Conservation (phyloP, 2,888 invertebrate genomes). For the Physocephala rufipes region DNA sequence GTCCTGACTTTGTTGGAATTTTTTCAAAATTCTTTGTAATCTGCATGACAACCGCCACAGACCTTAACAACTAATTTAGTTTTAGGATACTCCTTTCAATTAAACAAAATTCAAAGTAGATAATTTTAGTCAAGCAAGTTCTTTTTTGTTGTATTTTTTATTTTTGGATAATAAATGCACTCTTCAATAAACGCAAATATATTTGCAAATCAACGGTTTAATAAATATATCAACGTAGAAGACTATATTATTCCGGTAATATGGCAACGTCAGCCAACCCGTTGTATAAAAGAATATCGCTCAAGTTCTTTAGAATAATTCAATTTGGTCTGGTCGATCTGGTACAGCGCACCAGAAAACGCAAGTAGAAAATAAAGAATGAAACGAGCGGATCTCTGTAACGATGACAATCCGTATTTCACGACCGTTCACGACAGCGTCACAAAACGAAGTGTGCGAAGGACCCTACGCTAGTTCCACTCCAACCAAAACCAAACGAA, state of each 20-base stretch:
- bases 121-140: too few species aligned
- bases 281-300: slow-evolving; percentile 27
- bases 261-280: slow-evolving; percentile 30
- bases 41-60: slow-evolving; percentile 26
- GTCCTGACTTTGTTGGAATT: not conserved
- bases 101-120: not conserved
- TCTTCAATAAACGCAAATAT: not conserved
- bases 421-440: slow-evolving; percentile 44
- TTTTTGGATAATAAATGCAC: not conserved
- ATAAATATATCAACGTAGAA: not conserved
- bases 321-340: slow-evolving; percentile 25
- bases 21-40: slow-evolving; percentile 6
- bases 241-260: slow-evolving; percentile 4
- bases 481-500: slow-evolving; percentile 36
- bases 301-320: slow-evolving; percentile 1
- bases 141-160: not conserved
- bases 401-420: slow-evolving; percentile 23
- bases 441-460: slow-evolving; percentile 44
- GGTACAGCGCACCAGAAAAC: slow-evolving; percentile 18
- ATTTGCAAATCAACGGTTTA: not conserved
- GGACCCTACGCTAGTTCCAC: slow-evolving; percentile 41
- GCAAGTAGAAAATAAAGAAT: slow-evolving; percentile 26
- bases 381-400: slow-evolving; percentile 22
- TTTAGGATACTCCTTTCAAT: not conserved
- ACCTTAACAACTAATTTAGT: not conserved